phyloP scores from a whole-genome alignment of 2,797 vertebrate species.

The Crenichthys baileyi region DNA sequence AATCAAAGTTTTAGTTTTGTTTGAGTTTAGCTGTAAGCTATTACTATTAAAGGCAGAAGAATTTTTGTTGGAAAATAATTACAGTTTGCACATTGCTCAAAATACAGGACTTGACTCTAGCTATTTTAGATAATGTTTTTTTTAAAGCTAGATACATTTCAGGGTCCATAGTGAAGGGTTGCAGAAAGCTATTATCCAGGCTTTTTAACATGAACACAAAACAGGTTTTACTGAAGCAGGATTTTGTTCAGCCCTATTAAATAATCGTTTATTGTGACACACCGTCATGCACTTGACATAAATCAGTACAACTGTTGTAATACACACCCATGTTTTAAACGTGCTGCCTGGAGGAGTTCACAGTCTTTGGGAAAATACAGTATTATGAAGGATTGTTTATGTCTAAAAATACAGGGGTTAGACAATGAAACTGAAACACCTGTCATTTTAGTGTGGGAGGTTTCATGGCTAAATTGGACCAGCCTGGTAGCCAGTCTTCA shows the following conservation, averaged over 20 bases:
- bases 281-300: not conserved
- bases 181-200: conserved; percentile 3
- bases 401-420: not conserved
- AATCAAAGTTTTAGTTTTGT: not conserved
- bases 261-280: conserved; percentile 9
- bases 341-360: conserved; percentile 7
- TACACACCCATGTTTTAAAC: conserved; percentile 6
- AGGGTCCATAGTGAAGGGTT: not conserved
- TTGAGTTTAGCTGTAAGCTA: not conserved
- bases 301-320: not conserved
- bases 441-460: too few relatives aligned
- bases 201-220: not conserved
- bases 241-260: conserved; percentile 1
- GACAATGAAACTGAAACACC: too few relatives aligned
- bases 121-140: not conserved
- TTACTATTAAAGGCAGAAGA: not conserved
- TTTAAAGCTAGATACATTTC: not conserved
- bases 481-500: too few relatives aligned
- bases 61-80: not conserved
- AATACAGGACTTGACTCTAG: not conserved
- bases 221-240: not conserved
- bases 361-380: not conserved
- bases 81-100: not conserved
- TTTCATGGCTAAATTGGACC: too few relatives aligned
- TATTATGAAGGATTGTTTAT: not conserved